Evolutionary conservation across 2,113 vertebrate genomes (phyloP).

Genomic region (Melanostigma gelatinosum): DNA sequence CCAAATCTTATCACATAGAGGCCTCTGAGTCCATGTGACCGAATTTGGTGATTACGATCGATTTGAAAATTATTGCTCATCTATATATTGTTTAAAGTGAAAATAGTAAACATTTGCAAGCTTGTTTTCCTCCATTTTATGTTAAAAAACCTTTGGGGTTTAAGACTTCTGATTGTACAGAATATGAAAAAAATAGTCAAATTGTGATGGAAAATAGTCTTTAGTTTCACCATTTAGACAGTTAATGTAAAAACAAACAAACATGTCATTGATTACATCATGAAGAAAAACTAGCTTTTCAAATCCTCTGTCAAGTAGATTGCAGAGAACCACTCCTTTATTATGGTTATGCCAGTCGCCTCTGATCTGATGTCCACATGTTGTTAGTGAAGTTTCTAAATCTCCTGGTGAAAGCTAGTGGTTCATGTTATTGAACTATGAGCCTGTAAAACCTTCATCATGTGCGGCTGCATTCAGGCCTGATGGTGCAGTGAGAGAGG

Average conservation of each 20-base stretch:
- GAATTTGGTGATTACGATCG: no score
- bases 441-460: background rate
- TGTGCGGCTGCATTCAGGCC: slow-evolving; percentile 21
- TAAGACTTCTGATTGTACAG: background rate
- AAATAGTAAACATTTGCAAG: background rate
- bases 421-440: slow-evolving; percentile 24
- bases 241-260: background rate
- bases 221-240: background rate
- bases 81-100: background rate
- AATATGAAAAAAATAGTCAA: background rate
- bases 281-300: background rate
- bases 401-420: slow-evolving; percentile 17
- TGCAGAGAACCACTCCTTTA: background rate
- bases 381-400: slow-evolving; percentile 22
- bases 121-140: background rate
- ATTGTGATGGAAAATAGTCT: background rate
- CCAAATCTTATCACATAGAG: background rate
- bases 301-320: background rate
- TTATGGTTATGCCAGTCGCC: slow-evolving; percentile 5
- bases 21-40: background rate
- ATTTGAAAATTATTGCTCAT: background rate
- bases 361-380: background rate
- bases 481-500: slow-evolving; percentile 18
- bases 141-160: background rate
- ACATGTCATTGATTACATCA: background rate